A percentile compares a stretch with the other conserved stretches of the same genome.
Conservation (phyloP, 1,140 invertebrate species). For the Cotesia typhae region DNA sequence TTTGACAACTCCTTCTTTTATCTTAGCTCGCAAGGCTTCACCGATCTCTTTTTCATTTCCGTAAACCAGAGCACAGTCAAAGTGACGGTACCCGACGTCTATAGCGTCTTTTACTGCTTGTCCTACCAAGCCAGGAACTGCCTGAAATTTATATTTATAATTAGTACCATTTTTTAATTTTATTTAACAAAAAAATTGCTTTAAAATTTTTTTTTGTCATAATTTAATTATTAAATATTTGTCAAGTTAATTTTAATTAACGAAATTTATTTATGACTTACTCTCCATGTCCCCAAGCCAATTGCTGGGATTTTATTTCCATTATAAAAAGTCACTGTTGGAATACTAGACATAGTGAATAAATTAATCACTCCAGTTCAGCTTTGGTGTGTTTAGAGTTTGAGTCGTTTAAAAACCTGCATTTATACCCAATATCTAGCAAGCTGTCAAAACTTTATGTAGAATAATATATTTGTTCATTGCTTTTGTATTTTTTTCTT, state of each 20-base stretch:
- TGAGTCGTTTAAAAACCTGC: too few relatives aligned
- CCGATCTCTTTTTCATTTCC: constrained; percentile 89
- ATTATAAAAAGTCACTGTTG: constrained; percentile 69
- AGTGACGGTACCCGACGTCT: constrained; percentile 86
- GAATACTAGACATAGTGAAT: constrained; percentile 29
- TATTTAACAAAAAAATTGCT: too few relatives aligned
- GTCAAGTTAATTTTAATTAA: too few relatives aligned
- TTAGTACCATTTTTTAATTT: background rate
- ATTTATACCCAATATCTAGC: too few relatives aligned
- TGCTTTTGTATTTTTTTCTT: too few relatives aligned
- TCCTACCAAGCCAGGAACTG: constrained; percentile 70
- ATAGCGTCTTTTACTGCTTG: constrained; percentile 81
- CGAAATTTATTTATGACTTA: constrained; percentile 43
- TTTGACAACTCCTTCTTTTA: constrained; percentile 77
- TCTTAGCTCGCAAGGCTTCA: constrained; percentile 75
- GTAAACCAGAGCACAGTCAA: constrained; percentile 89
- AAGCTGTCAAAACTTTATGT: too few relatives aligned
- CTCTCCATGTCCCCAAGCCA: constrained; percentile 79
- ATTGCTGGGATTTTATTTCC: constrained; percentile 71
- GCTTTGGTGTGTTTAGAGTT: too few relatives aligned
- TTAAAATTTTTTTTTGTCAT: too few relatives aligned
- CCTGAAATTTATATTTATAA: constrained; percentile 60
- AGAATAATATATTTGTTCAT: too few relatives aligned
- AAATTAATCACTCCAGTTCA: too few relatives aligned
- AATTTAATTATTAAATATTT: too few relatives aligned